Evolutionary conservation across 2,888 invertebrate species (phyloP).

Genomic region (Coecobrya sp.): DNA sequence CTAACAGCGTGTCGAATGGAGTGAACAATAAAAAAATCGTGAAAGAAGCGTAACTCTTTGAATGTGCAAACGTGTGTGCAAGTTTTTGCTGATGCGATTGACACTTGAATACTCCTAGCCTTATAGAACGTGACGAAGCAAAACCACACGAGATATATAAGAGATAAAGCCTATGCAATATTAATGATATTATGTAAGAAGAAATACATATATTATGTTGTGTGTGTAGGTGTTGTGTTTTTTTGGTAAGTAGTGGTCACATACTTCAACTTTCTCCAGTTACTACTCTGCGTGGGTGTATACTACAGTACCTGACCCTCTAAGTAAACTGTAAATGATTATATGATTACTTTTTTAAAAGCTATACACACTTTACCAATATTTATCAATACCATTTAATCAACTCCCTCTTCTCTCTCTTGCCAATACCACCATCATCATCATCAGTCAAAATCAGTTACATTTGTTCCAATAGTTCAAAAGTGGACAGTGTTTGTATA

Average conservation of each 20-base stretch:
- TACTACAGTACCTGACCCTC: neutral
- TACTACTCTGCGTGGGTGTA: neutral
- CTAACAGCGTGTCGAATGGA: neutral
- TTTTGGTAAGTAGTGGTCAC: neutral
- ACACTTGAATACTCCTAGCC: neutral
- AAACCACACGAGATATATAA: neutral
- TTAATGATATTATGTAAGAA: neutral
- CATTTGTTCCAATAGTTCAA: conserved; percentile 74
- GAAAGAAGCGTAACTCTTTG: neutral
- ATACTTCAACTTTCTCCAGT: conserved; percentile 16
- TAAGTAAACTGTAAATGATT: neutral
- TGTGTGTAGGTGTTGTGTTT: neutral
- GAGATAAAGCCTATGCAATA: neutral
- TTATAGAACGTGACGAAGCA: neutral
- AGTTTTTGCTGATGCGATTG: neutral
- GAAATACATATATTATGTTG: neutral
- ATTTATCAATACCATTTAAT: neutral
- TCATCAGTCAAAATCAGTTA: conserved; percentile 81
- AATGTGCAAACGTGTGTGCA: neutral
- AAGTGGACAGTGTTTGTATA: conserved; percentile 6
- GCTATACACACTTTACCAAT: neutral
- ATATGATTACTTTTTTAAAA: neutral
- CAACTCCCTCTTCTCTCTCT: conserved; percentile 13
- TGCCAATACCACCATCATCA: conserved; percentile 22
- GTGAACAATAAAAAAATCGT: neutral